Evolutionary conservation across 1,140 invertebrate genomes (phyloP).

Genomic region (Oncopodura yosiiana): DNA sequence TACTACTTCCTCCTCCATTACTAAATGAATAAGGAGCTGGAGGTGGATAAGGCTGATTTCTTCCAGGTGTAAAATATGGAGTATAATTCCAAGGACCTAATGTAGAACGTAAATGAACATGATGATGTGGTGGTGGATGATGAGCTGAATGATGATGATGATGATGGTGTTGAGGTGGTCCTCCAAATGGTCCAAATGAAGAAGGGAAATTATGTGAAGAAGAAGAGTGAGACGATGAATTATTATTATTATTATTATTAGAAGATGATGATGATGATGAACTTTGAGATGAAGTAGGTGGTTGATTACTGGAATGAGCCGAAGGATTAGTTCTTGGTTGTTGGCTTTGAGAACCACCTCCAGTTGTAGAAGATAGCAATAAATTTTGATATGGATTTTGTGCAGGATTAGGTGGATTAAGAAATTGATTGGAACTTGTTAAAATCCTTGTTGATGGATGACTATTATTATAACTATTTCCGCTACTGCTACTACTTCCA

Average conservation of each 20-base stretch:
- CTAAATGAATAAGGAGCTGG: too few relatives aligned
- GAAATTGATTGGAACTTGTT: constrained; percentile 21
- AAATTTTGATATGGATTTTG: constrained; percentile 26
- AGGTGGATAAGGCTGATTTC: too few relatives aligned
- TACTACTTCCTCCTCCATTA: too few relatives aligned
- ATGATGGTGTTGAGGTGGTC: constrained; percentile 10
- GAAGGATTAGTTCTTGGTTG: constrained; percentile 14
- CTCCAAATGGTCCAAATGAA: constrained; percentile 2
- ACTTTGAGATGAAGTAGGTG: constrained; percentile 7
- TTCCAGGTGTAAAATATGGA: too few relatives aligned
- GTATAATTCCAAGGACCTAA: constrained; percentile 2
- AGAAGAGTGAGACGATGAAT: constrained; percentile 6
- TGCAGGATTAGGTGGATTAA: constrained; percentile 25
- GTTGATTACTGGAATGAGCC: background rate
- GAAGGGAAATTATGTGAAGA: constrained; percentile 8
- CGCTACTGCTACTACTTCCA: too few relatives aligned
- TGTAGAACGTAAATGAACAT: constrained; percentile 4
- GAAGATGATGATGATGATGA: constrained; percentile 15
- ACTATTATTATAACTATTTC: too few relatives aligned
- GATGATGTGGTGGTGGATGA: constrained; percentile 3
- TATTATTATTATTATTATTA: constrained; percentile 14
- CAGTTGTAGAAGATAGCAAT: constrained; percentile 15
- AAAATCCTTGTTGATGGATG: too few relatives aligned
- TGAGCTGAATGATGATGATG: constrained; percentile 7
- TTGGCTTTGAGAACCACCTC: constrained; percentile 6